A percentile compares a stretch with the other conserved stretches of the same genome.
These are phyloP conservation scores for Heliopora coerulea DNA, from an alignment of 92 coral and sea anemone genomes.

Conservation along the genomic window DNA sequence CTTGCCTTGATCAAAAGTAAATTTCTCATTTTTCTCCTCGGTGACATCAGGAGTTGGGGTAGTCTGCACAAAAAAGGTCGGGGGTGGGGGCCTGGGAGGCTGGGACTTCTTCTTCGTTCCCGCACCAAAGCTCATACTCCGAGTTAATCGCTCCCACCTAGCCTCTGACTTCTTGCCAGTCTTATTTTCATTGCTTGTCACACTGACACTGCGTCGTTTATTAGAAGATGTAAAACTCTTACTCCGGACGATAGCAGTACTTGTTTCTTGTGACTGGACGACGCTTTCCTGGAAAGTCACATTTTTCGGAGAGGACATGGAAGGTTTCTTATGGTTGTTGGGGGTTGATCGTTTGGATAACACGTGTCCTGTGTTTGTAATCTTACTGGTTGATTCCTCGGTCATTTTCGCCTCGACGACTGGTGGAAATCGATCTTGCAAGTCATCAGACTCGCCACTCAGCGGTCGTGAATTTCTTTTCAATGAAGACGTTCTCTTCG, in stretches of 20 bases:
- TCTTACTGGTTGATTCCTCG: too few relatives aligned
- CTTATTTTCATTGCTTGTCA: background rate
- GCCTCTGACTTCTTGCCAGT: background rate
- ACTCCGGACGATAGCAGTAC: background rate
- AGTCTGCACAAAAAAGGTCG: conserved; percentile 14
- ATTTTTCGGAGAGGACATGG: background rate
- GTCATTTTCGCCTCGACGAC: background rate
- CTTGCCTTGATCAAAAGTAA: background rate
- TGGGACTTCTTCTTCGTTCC: conserved; percentile 6
- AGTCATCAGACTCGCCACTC: background rate
- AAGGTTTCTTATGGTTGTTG: too few relatives aligned
- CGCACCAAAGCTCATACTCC: conserved; percentile 30
- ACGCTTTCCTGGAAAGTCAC: background rate
- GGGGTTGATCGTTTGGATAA: too few relatives aligned
- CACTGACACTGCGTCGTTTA: background rate
- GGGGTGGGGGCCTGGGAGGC: conserved; percentile 23
- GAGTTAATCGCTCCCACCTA: background rate
- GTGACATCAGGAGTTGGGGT: background rate
- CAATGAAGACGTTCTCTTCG: conserved; percentile 37
- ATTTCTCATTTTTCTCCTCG: background rate
- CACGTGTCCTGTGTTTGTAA: too few relatives aligned
- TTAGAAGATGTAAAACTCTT: conserved; percentile 21
- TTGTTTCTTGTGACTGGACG: background rate
- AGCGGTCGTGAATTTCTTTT: conserved; percentile 23
- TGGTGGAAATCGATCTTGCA: background rate